Evolutionary conservation across 2,888 invertebrate genomes (phyloP).

Genomic region (Eristalis intricaria): DNA sequence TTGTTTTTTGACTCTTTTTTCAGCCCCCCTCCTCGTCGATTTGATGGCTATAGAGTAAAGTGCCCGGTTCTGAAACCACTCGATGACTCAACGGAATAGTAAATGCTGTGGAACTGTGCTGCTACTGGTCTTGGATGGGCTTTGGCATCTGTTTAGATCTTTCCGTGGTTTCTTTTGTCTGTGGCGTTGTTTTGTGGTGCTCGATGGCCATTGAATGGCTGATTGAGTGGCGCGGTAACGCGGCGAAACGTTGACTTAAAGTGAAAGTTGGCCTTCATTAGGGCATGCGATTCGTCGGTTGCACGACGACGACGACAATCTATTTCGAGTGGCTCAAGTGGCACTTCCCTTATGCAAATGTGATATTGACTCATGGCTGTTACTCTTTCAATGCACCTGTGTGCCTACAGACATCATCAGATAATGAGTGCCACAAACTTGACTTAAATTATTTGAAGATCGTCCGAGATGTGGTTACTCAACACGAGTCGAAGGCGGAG

Average conservation of each 20-base stretch:
- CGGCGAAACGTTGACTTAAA: slow-evolving; percentile 11
- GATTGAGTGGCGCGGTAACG: slow-evolving; percentile 25
- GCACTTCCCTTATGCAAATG: background rate
- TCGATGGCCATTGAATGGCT: slow-evolving; percentile 34
- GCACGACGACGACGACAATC: background rate
- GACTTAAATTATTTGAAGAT: background rate
- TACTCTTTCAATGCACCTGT: background rate
- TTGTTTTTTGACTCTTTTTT: slow-evolving; percentile 25
- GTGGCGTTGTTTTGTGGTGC: slow-evolving; percentile 19
- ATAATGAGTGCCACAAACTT: background rate
- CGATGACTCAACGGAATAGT: slow-evolving; percentile 34
- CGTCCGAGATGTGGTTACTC: background rate
- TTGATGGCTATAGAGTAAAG: slow-evolving; percentile 29
- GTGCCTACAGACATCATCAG: background rate
- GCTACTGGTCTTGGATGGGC: slow-evolving; percentile 60
- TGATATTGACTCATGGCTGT: background rate
- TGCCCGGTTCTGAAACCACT: slow-evolving; percentile 46
- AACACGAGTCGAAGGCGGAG: too few relatives aligned
- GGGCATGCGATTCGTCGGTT: slow-evolving; percentile 5
- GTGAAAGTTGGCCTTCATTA: slow-evolving; percentile 48
- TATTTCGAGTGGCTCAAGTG: slow-evolving; percentile 4
- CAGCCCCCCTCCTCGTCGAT: background rate
- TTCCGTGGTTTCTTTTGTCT: background rate
- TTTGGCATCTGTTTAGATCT: slow-evolving; percentile 20
- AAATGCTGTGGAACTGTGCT: slow-evolving; percentile 39